Evolutionary conservation across 2,888 invertebrate genomes (phyloP).

Genomic region (Orthosia incerta): DNA sequence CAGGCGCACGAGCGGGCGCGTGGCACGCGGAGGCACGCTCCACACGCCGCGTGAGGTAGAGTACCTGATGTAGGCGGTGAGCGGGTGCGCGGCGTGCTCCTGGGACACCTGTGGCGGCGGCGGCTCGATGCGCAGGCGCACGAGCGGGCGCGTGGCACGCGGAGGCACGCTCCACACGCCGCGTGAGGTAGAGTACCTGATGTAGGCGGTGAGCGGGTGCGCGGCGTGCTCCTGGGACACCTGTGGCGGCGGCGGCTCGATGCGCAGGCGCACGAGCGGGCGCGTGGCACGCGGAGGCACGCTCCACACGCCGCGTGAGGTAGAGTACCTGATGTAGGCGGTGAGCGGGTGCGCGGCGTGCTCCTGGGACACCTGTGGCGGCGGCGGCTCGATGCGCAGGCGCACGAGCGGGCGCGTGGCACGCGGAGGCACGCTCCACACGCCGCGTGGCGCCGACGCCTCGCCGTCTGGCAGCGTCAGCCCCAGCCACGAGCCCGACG

Average conservation of each 20-base stretch:
- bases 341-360: slow-evolving; percentile 31
- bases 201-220: slow-evolving; percentile 35
- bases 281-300: slow-evolving; percentile 10
- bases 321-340: slow-evolving; percentile 26
- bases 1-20: not conserved
- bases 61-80: not conserved
- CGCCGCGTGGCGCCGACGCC: slow-evolving; percentile 94
- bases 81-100: slow-evolving; percentile 89
- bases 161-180: not conserved
- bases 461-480: slow-evolving; percentile 96
- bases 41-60: slow-evolving; percentile 89
- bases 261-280: slow-evolving; percentile 92
- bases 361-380: slow-evolving; percentile 44
- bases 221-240: slow-evolving; percentile 6
- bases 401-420: slow-evolving; percentile 96
- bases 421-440: slow-evolving; percentile 97
- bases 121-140: slow-evolving; percentile 90
- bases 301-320: not conserved
- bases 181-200: slow-evolving; percentile 7
- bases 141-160: no score
- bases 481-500: slow-evolving; percentile 97
- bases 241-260: slow-evolving; percentile 80
- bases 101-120: no score
- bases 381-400: slow-evolving; percentile 65
- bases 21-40: slow-evolving; percentile 92